phyloP scores from a whole-genome alignment of 1,140 invertebrate species.

The Andrena cerasifolii region DNA sequence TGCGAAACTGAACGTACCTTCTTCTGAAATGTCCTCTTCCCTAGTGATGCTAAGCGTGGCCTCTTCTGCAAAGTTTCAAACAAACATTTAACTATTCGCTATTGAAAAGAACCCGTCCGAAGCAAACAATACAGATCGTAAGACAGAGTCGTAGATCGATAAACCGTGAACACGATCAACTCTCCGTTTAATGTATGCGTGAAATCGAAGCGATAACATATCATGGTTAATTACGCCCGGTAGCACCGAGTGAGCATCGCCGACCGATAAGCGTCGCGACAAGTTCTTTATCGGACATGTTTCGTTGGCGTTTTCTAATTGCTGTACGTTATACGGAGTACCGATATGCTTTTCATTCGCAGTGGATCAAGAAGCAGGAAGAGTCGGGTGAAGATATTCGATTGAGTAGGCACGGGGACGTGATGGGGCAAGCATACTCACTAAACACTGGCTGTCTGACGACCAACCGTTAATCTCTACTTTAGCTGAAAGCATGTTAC shows the following conservation, averaged over 20 bases:
- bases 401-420: not conserved
- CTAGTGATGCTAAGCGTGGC: conserved; percentile 84
- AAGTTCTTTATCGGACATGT: conserved; percentile 11
- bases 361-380: conserved; percentile 34
- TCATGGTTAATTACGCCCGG: not conserved
- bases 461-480: conserved; percentile 37
- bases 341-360: conserved; percentile 79
- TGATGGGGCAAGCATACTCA: conserved; percentile 37
- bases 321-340: conserved; percentile 36
- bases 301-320: conserved; percentile 7
- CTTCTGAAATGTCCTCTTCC: conserved; percentile 82
- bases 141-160: not conserved
- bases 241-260: not conserved
- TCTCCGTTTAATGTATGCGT: not conserved
- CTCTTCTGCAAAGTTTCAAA: conserved; percentile 80
- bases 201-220: not conserved
- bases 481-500: conserved; percentile 53
- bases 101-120: not conserved
- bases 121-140: too few species aligned
- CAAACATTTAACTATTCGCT: conserved; percentile 25
- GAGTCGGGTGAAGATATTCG: not conserved
- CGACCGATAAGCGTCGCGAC: not conserved
- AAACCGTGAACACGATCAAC: conserved; percentile 7
- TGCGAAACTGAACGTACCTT: too few species aligned
- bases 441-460: conserved; percentile 9